Evolutionary conservation across 2,113 vertebrate species (phyloP), one percentile per base, ranked within the genome.

Genomic region (Gavia stellata): DNA sequence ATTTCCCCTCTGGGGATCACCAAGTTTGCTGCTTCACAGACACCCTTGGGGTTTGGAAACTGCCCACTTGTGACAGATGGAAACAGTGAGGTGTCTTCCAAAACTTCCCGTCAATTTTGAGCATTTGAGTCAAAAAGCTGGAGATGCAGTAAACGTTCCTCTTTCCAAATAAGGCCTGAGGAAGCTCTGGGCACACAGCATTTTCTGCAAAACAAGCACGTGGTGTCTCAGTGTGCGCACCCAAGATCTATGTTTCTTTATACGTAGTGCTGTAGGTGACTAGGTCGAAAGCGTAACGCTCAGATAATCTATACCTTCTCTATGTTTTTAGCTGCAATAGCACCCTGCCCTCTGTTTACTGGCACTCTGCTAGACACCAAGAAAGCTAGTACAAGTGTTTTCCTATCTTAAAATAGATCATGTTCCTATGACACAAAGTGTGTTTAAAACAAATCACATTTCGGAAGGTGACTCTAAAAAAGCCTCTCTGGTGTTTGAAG

Each of bases 11-110:
- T 77, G 79, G 79, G 74, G 66, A 71, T 74, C 83, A 81, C 71
- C 71, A 80, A 34, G 50, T 78, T 44, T 45, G 28, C 90, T 50
- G 58, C 93, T 80, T 55, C 66, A 62, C 58, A 77, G 42, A 63
- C 53, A 79, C 62, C 55, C 70, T 31, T 59, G 71, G 71, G 47
- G 15, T 73, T 85, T 94, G 71, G 74, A 92, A 92, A 82, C 84
- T 90, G 91, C 62, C 58, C 59, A 6, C 74, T 83, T 81, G 81
- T 25, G 50, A 90, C 1, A 2, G 71, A 80, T 83, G 94, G 93
- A 88, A 95, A 92, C 21, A 75, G 45, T 56, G 91, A 96, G 67
- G 78, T 3, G 0, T 65, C 68, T 92, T 70, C 72, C 71, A 62
- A 82, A 92, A 77, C 29, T 73, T 62, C 78, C 55, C 12, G 9